Evolutionary conservation across 2,113 vertebrate genomes (phyloP), one percentile per base, ranked within the genome.

Genomic region (Phyllostomus hastatus): DNA sequence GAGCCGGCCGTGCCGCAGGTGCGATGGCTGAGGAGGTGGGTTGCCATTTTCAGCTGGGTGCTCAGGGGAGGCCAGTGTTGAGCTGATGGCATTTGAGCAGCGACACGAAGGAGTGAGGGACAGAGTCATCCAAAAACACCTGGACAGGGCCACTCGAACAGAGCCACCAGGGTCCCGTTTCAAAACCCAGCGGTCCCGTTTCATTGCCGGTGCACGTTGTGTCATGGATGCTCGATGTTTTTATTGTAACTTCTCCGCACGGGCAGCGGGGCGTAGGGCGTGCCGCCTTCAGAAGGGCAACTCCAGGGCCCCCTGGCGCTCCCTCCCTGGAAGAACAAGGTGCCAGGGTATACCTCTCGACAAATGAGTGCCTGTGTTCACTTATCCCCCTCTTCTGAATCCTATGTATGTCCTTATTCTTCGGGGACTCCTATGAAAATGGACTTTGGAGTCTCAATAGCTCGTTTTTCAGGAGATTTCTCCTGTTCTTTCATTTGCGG

Each of bases 1-100:
- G 19, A 28, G 10, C 1, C n/a, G 15, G n/a, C 50, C 12, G 43
- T 8, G 35, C 33, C 24, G 46, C 10, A 10, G 7, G 4, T 0
- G 46, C 1, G n/a, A 20, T 1, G n/a, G 54, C 3, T 0, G 41
- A 54, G 64, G 46, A 7, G 15, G 31, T 38, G 15, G 35, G 24
- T 7, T n/a, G 19, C 14, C 2, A 4, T 38, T 16, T 54, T n/a
- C 72, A 46, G 24, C 2, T 22, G 84, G 52, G 57, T 59, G 41
- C 28, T 80, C 78, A 17, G 43, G 48, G 41, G 70, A 92, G 79
- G 38, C 22, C 26, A n/a, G 4, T 0, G 0, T 20, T 50, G 57
- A 16, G 22, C 28, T n/a, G 7, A 6, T 17, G 61, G 15, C 33
- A 26, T 50, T 2, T 43, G 33, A 50, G 20, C 41, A 12, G 24